Percentiles rank a stretch among this genome's conserved stretches.
phyloP scores from a whole-genome alignment of 1,140 invertebrate species.

The Panagrolaimus sp. region DNA sequence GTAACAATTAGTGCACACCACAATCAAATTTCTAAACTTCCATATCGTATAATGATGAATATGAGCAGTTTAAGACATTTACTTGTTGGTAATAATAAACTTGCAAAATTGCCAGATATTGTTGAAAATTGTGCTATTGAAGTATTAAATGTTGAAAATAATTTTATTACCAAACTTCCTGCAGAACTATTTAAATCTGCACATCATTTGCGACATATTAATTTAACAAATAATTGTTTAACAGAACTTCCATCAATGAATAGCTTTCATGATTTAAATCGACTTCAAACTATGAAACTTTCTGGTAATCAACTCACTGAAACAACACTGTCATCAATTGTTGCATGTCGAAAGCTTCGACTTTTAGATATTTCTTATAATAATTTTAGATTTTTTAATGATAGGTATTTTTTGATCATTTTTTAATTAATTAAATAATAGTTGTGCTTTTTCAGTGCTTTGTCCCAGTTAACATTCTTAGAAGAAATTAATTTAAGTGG shows the following conservation, averaged over 20 bases:
- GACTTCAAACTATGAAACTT: constrained; percentile 3
- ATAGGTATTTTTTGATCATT: neutral
- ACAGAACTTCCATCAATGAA: neutral
- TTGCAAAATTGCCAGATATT: constrained; percentile 15
- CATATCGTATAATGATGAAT: constrained; percentile 18
- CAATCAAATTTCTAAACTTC: neutral
- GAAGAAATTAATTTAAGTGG: constrained; percentile 16
- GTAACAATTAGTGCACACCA: neutral
- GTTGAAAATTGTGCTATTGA: constrained; percentile 19
- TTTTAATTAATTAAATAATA: neutral
- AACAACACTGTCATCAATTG: neutral
- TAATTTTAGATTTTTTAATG: constrained; percentile 14
- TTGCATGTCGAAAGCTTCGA: neutral
- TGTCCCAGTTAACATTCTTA: neutral
- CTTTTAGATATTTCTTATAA: constrained; percentile 8
- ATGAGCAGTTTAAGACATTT: neutral
- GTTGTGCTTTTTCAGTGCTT: constrained; percentile 2
- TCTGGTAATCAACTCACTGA: constrained; percentile 11
- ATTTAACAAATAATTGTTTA: constrained; percentile 12
- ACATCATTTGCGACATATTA: neutral
- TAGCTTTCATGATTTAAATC: constrained; percentile 7
- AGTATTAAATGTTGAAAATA: constrained; percentile 11
- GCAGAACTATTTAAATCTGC: constrained; percentile 15
- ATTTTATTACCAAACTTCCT: constrained; percentile 9
- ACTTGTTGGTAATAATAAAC: constrained; percentile 6